phyloP scores from a whole-genome alignment of 2,888 invertebrate species.

The Himalopsyche kuldschensis region DNA sequence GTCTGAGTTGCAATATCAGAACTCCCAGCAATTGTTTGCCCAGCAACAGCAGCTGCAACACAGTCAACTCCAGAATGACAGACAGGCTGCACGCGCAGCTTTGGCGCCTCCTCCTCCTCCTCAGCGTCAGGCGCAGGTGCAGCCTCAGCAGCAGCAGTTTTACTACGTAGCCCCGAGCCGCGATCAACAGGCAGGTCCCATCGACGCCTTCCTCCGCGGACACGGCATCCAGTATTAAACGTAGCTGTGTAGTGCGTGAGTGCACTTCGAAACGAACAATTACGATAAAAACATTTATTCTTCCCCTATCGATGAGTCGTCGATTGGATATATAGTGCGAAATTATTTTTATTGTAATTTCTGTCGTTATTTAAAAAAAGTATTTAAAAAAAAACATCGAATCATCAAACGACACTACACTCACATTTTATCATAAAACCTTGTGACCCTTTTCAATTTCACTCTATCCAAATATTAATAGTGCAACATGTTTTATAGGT shows the following conservation, averaged over 20 bases:
- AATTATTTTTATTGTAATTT: constrained; percentile 5
- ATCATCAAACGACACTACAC: background rate
- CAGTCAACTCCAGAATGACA: constrained; percentile 63
- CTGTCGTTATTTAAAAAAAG: background rate
- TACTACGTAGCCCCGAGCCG: constrained; percentile 63
- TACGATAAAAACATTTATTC: constrained; percentile 40
- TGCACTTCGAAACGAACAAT: constrained; percentile 47
- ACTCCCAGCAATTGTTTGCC: constrained; percentile 66
- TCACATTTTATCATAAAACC: background rate
- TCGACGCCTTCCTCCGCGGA: constrained; percentile 78
- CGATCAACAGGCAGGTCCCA: constrained; percentile 65
- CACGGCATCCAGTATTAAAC: constrained; percentile 67
- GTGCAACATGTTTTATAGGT: background rate
- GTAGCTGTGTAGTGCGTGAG: constrained; percentile 15
- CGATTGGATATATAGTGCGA: background rate
- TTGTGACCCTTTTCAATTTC: background rate
- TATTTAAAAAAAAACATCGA: background rate
- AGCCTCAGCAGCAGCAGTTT: constrained; percentile 54
- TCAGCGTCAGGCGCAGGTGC: constrained; percentile 36
- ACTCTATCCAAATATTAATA: constrained; percentile 41
- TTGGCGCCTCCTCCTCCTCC: constrained; percentile 43
- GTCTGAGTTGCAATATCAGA: constrained; percentile 62
- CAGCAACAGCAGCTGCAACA: constrained; percentile 71
- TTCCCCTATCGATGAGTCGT: background rate
- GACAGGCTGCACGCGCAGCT: constrained; percentile 59